These are phyloP conservation scores for Neotoma lepida DNA, from an alignment of 2,113 vertebrate species.

Conservation along the genomic window DNA sequence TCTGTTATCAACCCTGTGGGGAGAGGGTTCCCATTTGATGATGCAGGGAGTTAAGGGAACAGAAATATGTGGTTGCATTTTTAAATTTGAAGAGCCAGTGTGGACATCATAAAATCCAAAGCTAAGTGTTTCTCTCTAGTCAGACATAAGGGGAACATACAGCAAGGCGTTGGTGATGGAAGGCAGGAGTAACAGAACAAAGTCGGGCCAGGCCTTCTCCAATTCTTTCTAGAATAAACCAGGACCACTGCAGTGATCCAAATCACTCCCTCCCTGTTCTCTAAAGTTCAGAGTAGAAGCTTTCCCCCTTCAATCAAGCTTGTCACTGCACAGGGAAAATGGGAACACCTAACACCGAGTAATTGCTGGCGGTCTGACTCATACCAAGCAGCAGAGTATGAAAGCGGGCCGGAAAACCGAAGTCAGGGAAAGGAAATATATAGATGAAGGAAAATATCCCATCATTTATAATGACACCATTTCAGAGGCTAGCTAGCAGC, in stretches of 20 bases:
- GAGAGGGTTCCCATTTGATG: background rate
- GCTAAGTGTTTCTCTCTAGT: background rate
- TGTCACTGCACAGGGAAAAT: slow-evolving; percentile 28
- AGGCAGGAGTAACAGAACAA: background rate
- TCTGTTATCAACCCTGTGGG: background rate
- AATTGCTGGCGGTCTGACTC: slow-evolving; percentile 50
- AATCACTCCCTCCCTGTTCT: slow-evolving; percentile 53
- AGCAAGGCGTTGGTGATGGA: background rate
- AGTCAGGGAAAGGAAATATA: slow-evolving; percentile 12
- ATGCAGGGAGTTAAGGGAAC: background rate
- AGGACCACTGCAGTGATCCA: background rate
- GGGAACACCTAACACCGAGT: slow-evolving; percentile 57
- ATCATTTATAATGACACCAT: slow-evolving; percentile 53
- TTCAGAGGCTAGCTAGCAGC: slow-evolving; percentile 50
- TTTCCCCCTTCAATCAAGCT: slow-evolving; percentile 22
- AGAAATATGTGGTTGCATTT: background rate
- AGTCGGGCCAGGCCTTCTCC: background rate
- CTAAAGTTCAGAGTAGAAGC: background rate
- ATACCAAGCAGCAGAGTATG: background rate
- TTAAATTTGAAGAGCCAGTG: background rate
- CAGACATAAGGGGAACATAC: background rate
- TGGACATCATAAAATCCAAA: slow-evolving; percentile 34
- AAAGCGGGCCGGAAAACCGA: slow-evolving; percentile 46
- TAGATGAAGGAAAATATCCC: slow-evolving; percentile 39
- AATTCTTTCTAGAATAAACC: background rate